Evolutionary conservation across 2,888 invertebrate species (phyloP).

Genomic region (Deilephila porcellus): DNA sequence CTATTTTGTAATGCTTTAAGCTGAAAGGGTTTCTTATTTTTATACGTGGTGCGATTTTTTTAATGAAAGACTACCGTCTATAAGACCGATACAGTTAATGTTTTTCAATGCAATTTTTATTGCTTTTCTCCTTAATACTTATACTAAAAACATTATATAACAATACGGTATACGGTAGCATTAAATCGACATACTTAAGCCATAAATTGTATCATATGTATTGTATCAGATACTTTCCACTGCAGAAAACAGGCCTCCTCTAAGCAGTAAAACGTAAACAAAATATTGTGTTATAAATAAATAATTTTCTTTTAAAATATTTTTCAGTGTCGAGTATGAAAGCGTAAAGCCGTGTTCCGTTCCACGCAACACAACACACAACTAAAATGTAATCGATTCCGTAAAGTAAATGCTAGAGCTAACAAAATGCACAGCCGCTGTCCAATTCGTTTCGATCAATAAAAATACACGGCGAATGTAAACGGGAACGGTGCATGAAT

Average conservation of each 20-base stretch:
- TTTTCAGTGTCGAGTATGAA: neutral
- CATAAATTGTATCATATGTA: no score
- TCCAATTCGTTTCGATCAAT: conserved; percentile 74
- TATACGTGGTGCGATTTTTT: neutral
- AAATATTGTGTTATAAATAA: neutral
- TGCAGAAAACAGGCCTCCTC: no score
- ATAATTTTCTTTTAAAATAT: neutral
- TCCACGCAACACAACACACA: conserved; percentile 22
- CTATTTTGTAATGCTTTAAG: no score
- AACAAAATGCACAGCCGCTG: conserved; percentile 74
- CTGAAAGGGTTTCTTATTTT: neutral
- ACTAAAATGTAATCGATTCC: conserved; percentile 49
- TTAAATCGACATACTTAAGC: no score
- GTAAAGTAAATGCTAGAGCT: conserved; percentile 55
- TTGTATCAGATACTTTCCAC: no score
- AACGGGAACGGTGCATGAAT: conserved; percentile 79
- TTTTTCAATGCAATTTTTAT: no score
- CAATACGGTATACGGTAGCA: no score
- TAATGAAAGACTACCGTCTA: no score
- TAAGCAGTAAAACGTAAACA: neutral
- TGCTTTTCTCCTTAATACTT: no score
- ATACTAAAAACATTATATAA: no score
- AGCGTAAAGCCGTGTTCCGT: conserved; percentile 5
- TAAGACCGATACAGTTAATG: no score
- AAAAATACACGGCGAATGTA: conserved; percentile 80